These are phyloP conservation scores for Candidula unifasciata DNA, from an alignment of 2,888 invertebrate genomes.

Conservation along the genomic window DNA sequence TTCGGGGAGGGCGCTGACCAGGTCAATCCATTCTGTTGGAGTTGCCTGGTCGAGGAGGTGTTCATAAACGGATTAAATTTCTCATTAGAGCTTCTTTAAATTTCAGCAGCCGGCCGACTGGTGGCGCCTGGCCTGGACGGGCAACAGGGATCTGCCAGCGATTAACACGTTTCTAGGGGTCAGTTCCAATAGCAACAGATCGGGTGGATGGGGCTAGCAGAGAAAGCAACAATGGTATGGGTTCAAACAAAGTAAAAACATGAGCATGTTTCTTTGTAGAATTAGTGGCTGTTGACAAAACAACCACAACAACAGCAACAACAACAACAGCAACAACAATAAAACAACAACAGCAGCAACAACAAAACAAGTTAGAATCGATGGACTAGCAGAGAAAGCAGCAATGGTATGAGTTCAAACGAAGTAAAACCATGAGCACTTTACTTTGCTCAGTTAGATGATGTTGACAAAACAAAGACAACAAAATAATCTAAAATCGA, in stretches of 20 bases:
- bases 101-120: not conserved
- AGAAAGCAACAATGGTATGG: not conserved
- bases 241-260: too few relatives aligned
- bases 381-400: not conserved
- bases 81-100: not conserved
- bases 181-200: constrained; percentile 11
- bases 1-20: constrained; percentile 30
- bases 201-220: not conserved
- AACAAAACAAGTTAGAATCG: too few relatives aligned
- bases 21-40: constrained; percentile 32
- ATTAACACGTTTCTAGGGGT: not conserved
- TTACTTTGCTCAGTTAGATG: too few relatives aligned
- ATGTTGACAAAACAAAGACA: too few relatives aligned
- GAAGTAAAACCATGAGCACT: too few relatives aligned
- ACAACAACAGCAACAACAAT: too few relatives aligned
- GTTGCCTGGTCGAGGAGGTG: not conserved
- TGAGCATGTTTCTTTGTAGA: too few relatives aligned
- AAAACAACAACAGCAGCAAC: too few relatives aligned
- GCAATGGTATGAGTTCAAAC: not conserved
- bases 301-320: too few relatives aligned
- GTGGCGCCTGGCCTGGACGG: not conserved
- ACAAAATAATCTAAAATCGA: too few relatives aligned
- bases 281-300: too few relatives aligned
- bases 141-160: not conserved
- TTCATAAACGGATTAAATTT: constrained; percentile 17